These are phyloP conservation scores for Thecocarcelia acutangulata DNA, from an alignment of 2,888 invertebrate species.

Conservation along the genomic window DNA sequence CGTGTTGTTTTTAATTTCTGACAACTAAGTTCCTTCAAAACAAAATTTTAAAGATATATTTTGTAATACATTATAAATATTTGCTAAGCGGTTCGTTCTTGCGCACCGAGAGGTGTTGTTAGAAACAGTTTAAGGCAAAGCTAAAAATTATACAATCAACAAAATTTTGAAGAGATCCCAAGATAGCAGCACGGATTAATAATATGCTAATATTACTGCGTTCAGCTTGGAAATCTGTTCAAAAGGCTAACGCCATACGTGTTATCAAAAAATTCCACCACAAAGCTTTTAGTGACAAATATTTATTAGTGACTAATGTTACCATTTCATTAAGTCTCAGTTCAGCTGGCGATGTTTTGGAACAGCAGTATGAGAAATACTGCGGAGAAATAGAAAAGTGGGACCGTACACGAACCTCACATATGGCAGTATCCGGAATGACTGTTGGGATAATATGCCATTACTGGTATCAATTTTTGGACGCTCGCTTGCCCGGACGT, in stretches of 20 bases:
- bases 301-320: conserved; percentile 90
- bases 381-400: conserved; percentile 83
- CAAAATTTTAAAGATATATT: too few relatives aligned
- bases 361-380: conserved; percentile 89
- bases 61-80: too few relatives aligned
- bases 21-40: too few relatives aligned
- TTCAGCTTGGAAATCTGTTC: conserved; percentile 53
- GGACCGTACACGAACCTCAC: conserved; percentile 85
- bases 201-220: conserved; percentile 55
- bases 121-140: conserved; percentile 17
- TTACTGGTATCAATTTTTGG: conserved; percentile 92
- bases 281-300: conserved; percentile 84
- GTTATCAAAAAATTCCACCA: conserved; percentile 73
- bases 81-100: conserved; percentile 7
- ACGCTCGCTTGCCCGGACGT: conserved; percentile 87
- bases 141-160: conserved; percentile 53
- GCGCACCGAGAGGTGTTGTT: conserved; percentile 54
- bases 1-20: too few relatives aligned
- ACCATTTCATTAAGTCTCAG: conserved; percentile 89
- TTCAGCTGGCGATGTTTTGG: conserved; percentile 89
- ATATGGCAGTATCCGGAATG: conserved; percentile 90
- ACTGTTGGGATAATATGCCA: conserved; percentile 91
- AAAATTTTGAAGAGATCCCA: too few relatives aligned
- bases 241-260: conserved; percentile 57
- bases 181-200: too few relatives aligned